A percentile compares a stretch with the other conserved stretches of the same genome.
These are phyloP conservation scores for Anorthoa munda DNA, from an alignment of 2,888 invertebrate genomes.

Conservation along the genomic window DNA sequence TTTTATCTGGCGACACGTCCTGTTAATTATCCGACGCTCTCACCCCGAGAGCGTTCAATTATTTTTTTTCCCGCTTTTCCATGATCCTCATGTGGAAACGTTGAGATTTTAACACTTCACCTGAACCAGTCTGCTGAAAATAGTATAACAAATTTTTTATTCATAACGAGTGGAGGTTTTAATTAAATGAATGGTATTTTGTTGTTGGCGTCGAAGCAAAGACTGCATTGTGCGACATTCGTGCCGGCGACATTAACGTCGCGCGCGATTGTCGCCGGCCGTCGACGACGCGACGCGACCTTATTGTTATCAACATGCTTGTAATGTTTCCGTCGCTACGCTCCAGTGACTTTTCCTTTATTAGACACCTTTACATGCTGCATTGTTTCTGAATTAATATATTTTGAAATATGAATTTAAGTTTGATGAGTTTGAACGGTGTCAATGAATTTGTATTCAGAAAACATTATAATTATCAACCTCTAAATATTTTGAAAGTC, in stretches of 20 bases:
- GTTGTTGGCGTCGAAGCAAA: conserved; percentile 75
- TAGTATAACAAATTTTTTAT: conserved; percentile 83
- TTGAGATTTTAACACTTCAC: conserved; percentile 90
- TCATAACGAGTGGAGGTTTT: conserved; percentile 82
- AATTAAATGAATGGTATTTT: conserved; percentile 87
- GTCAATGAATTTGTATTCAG: conserved; percentile 13
- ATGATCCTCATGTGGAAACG: conserved; percentile 88
- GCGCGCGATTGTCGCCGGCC: conserved; percentile 57
- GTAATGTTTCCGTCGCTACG: conserved; percentile 75
- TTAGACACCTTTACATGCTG: conserved; percentile 65
- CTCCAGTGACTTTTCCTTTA: conserved; percentile 73
- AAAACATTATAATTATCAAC: conserved; percentile 12
- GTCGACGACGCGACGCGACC: conserved; percentile 52
- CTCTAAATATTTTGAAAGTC: conserved; percentile 33
- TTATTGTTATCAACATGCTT: conserved; percentile 72
- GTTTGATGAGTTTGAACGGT: conserved; percentile 27
- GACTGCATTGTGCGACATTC: conserved; percentile 73
- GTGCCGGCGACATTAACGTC: conserved; percentile 63
- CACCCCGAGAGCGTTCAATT: conserved; percentile 88
- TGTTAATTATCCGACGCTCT: conserved; percentile 90
- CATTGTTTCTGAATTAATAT: conserved; percentile 46
- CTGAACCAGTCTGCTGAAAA: conserved; percentile 87
- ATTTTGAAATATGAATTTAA: conserved; percentile 29
- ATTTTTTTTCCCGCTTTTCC: conserved; percentile 87
- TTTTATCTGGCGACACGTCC: conserved; percentile 90